Base-by-base conservation (phyloP, 2,113 vertebrate genomes). In the Tachuris rubrigastra region DNA sequence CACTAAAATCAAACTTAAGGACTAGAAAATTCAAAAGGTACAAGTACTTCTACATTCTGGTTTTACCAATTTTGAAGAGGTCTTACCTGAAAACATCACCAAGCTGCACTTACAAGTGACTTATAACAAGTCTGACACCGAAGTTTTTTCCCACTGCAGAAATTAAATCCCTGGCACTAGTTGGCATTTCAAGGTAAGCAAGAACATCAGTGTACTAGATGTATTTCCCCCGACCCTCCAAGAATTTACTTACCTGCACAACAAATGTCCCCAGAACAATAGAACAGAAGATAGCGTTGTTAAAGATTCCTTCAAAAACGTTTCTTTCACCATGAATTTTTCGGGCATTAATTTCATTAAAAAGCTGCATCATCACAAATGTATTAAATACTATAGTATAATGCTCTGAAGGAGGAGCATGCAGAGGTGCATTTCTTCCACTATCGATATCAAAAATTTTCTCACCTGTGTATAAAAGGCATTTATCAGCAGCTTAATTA, bases 311-410 rank as follows among this genome's bases (percentile, higher is more conserved):
- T 76, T 99, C 99, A 90, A 99, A 99, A 81, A 99, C 99, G 31
- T 99, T 99, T 94, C 99, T 98, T 97, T 99, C 99, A 14, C 99
- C 99, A 12, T 99, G 99, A 97, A 99, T 99, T 98, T 99, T 99
- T 56, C 99, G 98, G 53, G 99, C 99, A 59, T 99, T 99, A 92
- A 99, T 99, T 97, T 99, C 99, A 66, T 99, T 99, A 97, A 99
- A 99, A 59, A 99, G 99, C 97, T 99, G 99, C 99, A 99, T 99
- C 98, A 99, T 96, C 86, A 99, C 99, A 95, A 99, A 99, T 4
- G 99, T 99, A 83, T 99, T 99, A 97, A 99, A 99, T 96, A 99
- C 99, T 63, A 99, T 99, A 78, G 99, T 99, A 96, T 99, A 99
- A 97, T 99, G 99, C 94, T 99, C 99, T 18, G 99, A 99, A 35